phyloP scores from a whole-genome alignment of 2,797 vertebrate genomes.

The Molossus molossus region DNA sequence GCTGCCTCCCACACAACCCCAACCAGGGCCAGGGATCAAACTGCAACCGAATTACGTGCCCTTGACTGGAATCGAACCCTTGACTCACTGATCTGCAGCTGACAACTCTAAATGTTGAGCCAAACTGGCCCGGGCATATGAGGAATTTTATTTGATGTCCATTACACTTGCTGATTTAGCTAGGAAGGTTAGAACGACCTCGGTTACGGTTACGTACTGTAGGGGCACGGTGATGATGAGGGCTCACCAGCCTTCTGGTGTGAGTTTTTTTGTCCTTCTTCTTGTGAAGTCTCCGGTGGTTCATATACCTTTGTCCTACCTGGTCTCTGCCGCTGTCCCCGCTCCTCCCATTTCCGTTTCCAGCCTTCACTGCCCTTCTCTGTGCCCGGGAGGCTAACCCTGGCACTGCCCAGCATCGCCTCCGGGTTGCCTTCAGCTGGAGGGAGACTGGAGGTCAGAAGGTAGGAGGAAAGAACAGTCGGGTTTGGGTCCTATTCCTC shows the following conservation, averaged over 20 bases:
- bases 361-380: neutral
- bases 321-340: neutral
- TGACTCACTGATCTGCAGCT: no score
- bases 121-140: no score
- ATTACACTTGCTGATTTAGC: neutral
- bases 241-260: neutral
- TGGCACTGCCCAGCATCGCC: neutral
- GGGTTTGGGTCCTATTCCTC: neutral
- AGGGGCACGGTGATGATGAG: no score
- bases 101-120: no score
- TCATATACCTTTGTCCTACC: neutral
- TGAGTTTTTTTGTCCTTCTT: neutral
- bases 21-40: no score
- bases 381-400: neutral
- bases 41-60: no score
- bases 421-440: neutral
- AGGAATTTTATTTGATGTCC: neutral
- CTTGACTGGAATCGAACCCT: no score
- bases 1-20: no score
- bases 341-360: rapidly evolving
- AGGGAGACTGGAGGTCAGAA: neutral
- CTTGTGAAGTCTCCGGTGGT: neutral
- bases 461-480: neutral
- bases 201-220: neutral
- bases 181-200: neutral